Evolutionary conservation across 2,797 vertebrate genomes (phyloP), one percentile per base, ranked within the genome.

Genomic region (Pagetopsis macropterus): DNA sequence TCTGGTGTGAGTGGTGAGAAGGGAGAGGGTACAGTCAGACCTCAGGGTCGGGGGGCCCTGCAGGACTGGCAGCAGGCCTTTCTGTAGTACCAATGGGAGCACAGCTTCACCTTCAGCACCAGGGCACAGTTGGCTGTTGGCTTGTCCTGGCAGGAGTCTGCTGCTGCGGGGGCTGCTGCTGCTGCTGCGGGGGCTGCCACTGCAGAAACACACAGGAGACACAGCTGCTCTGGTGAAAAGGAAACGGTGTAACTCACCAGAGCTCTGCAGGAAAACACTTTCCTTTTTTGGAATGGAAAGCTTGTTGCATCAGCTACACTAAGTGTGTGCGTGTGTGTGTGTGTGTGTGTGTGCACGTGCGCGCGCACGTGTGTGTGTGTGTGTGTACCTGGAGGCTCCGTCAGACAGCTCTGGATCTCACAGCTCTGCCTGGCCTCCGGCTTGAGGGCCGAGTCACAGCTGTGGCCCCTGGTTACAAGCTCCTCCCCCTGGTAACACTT

Each of bases 31-130:
- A 54, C 43, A 68, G 82, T 61, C 10, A 33, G 66, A 33, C 70
- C 10, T 91, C 75, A 96, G 87, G 94, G 84, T 85, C 89, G 31
- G 15, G 88, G 93, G 10, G 91, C 93, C 55, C 84, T 94, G 56
- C 96, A 97, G 3, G 94, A 94, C 82, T 89, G 76, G 86, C 95
- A 96, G 92, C 96, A 96, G 88, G 95, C 95, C 82, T 94, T 96
- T 70, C 95, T 95, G 90, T 96, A 96, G 93, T 96, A 95, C 95
- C 95, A 96, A 55, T 95, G 95, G 3, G 96, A 96, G 57, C 95
- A 96, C 77, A 96, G 93, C 76, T 96, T 96, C 88, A 96, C 94
- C 88, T 95, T 96, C 23, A 96, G 91, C 59, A 97, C 95, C 81
- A 96, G 88, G 56, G 88, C 91, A 0, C 95, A 95, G 93, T 95